phyloP scores from a whole-genome alignment of 2,113 vertebrate species.

The Merops nubicus region DNA sequence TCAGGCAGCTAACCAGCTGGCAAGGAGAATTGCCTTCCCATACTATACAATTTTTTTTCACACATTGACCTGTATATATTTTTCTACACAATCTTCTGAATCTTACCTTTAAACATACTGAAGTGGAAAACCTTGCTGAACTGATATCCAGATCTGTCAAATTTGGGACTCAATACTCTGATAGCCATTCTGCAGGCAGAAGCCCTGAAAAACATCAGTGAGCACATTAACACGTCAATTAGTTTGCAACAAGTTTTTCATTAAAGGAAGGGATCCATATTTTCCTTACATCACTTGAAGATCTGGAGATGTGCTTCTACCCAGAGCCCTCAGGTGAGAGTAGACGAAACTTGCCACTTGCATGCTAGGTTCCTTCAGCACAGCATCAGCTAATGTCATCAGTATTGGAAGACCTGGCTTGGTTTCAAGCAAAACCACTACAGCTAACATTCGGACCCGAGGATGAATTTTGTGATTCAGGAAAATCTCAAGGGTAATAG shows the following conservation, averaged over 20 bases:
- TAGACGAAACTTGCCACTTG: constrained; percentile 69
- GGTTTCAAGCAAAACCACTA: constrained; percentile 51
- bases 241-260: background rate
- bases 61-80: background rate
- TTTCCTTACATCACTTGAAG: constrained; percentile 64
- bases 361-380: constrained; percentile 60
- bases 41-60: background rate
- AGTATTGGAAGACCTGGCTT: constrained; percentile 60
- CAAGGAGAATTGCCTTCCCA: background rate
- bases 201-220: constrained; percentile 13
- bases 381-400: constrained; percentile 39
- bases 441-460: constrained; percentile 45
- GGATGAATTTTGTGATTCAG: constrained; percentile 49
- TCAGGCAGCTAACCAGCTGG: background rate
- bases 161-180: constrained; percentile 43
- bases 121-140: constrained; percentile 51
- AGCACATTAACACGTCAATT: background rate
- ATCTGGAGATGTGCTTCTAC: constrained; percentile 55
- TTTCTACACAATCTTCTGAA: background rate
- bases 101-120: constrained; percentile 60
- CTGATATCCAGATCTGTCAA: constrained; percentile 15
- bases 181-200: constrained; percentile 64
- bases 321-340: constrained; percentile 58
- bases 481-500: constrained; percentile 56
- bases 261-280: background rate